Evolutionary conservation across 2,797 vertebrate species (phyloP), one percentile per base, ranked within the genome.

Genomic region (Platyrinchus mystaceus): DNA sequence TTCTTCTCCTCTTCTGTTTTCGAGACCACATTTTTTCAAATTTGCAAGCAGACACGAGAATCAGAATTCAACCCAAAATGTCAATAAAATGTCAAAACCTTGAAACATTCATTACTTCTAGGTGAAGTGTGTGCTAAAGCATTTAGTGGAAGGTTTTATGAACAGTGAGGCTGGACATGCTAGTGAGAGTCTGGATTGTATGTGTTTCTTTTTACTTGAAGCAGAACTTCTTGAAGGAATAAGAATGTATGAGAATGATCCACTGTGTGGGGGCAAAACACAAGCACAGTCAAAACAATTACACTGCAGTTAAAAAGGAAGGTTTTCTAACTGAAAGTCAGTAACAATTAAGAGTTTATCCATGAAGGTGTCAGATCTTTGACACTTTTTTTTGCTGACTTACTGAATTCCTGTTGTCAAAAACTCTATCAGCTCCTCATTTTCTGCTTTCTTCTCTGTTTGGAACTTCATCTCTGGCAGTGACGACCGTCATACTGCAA

Each of bases 401-500:
- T 47, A 47, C 14, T 71, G 46, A 20, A 63, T 44, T 64, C n/a
- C 28, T 44, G 9, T 9, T 37, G 70, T 49, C 26, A 79, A 60
- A 60, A 75, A 49, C 32, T 44, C 36, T 28, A 22, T 71, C 67
- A 32, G 44, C 24, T 60, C 67, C 50, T 63, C 30, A 15, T 36
- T 69, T 41, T 50, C 88, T 76, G 56, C 36, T 71, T 52, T 52
- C 44, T 83, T 58, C 76, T 82, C 41, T 52, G n/a, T 18, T 63
- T 34, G 56, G 27, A 39, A 4, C 62, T 19, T 66, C 69, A 46
- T 6, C 15, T 63, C 77, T 49, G 50, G 23, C 56, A 80, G 60
- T 50, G 60, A 19, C 26, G 32, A 9, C 19, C 0, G 0, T 17
- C 14, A 10, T 28, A 37, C 73, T 37, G 64, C 5, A 1, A 28